phyloP scores from a whole-genome alignment of 2,113 vertebrate genomes.

The Rhinogobius similis region DNA sequence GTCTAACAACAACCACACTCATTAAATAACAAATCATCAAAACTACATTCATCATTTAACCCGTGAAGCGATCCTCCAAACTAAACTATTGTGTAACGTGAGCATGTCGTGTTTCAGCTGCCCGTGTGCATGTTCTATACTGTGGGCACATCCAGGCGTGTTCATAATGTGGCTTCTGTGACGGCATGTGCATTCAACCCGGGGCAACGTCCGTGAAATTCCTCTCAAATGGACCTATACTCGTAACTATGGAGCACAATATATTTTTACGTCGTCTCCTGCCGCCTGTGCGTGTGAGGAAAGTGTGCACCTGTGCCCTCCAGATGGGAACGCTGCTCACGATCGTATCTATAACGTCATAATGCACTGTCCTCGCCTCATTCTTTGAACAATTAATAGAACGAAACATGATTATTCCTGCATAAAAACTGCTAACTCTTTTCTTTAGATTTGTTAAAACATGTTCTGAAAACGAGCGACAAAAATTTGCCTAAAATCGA shows the following conservation, averaged over 20 bases:
- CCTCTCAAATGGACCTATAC: slow-evolving; percentile 25
- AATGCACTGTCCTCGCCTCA: neutral
- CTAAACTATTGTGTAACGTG: neutral
- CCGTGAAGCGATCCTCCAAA: neutral
- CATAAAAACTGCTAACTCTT: no score
- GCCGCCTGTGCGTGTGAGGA: slow-evolving; percentile 17
- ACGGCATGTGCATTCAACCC: neutral
- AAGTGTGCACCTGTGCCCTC: slow-evolving; percentile 56
- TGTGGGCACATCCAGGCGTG: neutral
- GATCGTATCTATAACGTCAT: no score
- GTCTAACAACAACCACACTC: no score
- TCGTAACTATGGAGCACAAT: neutral
- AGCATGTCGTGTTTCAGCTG: slow-evolving; percentile 19
- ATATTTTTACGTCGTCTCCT: neutral
- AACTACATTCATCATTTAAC: neutral
- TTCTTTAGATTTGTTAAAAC: no score
- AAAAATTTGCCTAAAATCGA: no score
- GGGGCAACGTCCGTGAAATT: neutral
- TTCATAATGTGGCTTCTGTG: slow-evolving; percentile 4
- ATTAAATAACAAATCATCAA: neutral
- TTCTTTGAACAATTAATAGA: no score
- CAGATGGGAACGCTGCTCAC: slow-evolving; percentile 65
- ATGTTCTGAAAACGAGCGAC: no score
- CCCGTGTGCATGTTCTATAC: neutral
- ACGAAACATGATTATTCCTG: no score